A percentile compares a stretch with the other conserved stretches of the same genome.
Evolutionary conservation across 2,113 vertebrate genomes (phyloP).

Genomic region (Gila orcuttii): DNA sequence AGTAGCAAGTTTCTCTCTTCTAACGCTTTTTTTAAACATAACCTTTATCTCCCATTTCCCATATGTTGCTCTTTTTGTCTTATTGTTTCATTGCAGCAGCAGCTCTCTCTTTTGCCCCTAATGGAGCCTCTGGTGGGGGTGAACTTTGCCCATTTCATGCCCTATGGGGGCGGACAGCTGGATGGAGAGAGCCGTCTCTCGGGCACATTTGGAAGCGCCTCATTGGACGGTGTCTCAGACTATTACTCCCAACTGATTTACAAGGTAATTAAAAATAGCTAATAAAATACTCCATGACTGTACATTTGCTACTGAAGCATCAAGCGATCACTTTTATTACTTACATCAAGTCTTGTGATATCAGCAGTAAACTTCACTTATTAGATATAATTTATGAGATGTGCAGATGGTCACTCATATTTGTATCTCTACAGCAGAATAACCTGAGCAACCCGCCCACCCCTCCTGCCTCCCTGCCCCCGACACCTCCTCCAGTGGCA

Average conservation of each 20-base stretch:
- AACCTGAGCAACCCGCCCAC: slow-evolving; percentile 98
- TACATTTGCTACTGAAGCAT: neutral
- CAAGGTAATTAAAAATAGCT: slow-evolving; percentile 71
- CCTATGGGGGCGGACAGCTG: slow-evolving; percentile 88
- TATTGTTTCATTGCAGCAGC: slow-evolving; percentile 68
- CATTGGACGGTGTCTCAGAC: slow-evolving; percentile 91
- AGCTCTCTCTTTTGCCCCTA: slow-evolving; percentile 92
- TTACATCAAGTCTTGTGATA: neutral
- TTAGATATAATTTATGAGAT: neutral
- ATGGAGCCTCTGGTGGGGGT: slow-evolving; percentile 94
- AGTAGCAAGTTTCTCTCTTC: slow-evolving; percentile 30
- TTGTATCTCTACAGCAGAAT: slow-evolving; percentile 83
- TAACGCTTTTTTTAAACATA: neutral
- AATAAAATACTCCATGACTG: slow-evolving; percentile 1
- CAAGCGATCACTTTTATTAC: neutral
- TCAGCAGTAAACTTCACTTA: neutral
- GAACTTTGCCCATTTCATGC: slow-evolving; percentile 91
- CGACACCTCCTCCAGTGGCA: slow-evolving; percentile 90
- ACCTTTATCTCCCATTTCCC: neutral
- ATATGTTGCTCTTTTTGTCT: neutral
- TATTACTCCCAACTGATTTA: slow-evolving; percentile 97
- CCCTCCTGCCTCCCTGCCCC: slow-evolving; percentile 94
- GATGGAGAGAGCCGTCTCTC: slow-evolving; percentile 86
- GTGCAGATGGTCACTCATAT: slow-evolving; percentile 8
- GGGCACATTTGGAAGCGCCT: slow-evolving; percentile 91